Evolutionary conservation across 2,113 vertebrate genomes (phyloP).

Genomic region (Panurus biarmicus): DNA sequence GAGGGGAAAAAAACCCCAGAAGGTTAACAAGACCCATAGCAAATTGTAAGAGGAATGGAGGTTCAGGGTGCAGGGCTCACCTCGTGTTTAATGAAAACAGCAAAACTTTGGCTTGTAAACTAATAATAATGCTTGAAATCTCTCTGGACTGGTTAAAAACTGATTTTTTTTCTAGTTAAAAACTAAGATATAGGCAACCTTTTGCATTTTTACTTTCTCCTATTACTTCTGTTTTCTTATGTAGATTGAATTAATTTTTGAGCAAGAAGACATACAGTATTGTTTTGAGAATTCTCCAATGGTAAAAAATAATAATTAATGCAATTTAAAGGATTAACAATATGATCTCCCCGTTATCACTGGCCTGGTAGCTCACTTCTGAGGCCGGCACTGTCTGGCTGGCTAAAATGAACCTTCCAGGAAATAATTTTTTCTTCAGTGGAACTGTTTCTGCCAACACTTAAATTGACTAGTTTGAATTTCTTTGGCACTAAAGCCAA

Average conservation of each 20-base stretch:
- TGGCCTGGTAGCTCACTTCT: not conserved
- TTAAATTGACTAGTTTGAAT: not conserved
- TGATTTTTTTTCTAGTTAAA: not conserved
- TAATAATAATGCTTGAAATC: not conserved
- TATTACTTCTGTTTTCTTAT: not conserved
- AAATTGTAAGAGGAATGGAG: not conserved
- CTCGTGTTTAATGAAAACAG: not conserved
- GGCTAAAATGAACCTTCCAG: not conserved
- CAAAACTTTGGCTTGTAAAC: constrained; percentile 2
- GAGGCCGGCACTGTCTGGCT: not conserved
- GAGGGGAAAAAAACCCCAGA: not conserved
- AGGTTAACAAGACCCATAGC: not conserved
- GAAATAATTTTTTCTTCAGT: not conserved
- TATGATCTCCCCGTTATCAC: not conserved
- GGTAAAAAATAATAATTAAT: not conserved
- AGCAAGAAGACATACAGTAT: not conserved
- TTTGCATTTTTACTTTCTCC: not conserved
- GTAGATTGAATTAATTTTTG: not conserved
- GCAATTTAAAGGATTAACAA: not conserved
- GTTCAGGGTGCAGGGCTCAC: not conserved
- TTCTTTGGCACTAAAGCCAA: not conserved
- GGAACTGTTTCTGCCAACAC: not conserved
- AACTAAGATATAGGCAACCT: not conserved
- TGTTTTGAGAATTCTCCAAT: not conserved
- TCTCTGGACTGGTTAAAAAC: not conserved